Base-by-base conservation (phyloP, 2,113 vertebrate species). In the Seriola dumerili region DNA sequence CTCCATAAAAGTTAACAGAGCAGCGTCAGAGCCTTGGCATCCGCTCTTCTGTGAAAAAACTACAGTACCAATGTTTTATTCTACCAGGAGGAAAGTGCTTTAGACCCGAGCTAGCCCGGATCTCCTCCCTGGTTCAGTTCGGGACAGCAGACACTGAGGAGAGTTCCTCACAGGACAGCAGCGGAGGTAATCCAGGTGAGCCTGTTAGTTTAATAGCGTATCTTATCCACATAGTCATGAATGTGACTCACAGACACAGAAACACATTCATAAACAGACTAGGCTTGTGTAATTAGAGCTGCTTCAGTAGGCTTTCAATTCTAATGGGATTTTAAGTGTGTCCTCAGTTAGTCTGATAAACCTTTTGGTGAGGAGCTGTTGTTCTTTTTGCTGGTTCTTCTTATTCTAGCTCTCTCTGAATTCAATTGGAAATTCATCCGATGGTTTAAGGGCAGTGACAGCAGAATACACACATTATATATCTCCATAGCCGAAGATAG, bases 321-420 rank as follows among this genome's bases (percentile, higher is more conserved):
- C 78, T 84, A 69, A 89, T 78, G 81, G 58, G 66, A 80, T 79
- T 79, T 77, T 69, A 85, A 80, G 67, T 46, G 78, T 82, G 78
- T 63, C 66, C 66, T 50, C 66, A 79, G 78, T 67, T 9, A 65
- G 80, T 48, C 48, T 81, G 66, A 82, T 87, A 74, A 57, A 82
- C 61, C 54, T 65, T 76, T 79, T 10, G 7, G 19, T 65, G 61
- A 59, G 69, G 73, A 78, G 34, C 52, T 21, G 32, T 13, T 40
- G 23, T 21, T 71, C 5, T 16, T n/a, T 19, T 38, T 34, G 32
- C 67, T 42, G 48, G 44, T 21, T 64, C 68, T 10, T n/a, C 52
- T n/a, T 25, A 0, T 11, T 16, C 8, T 0, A 3, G 44, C 64
- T 9, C 7, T 19, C 4, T n/a, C 34, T 50, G 5, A 8, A 21